Evolutionary conservation across 2,113 vertebrate genomes (phyloP).

Genomic region (Limnothrissa miodon): DNA sequence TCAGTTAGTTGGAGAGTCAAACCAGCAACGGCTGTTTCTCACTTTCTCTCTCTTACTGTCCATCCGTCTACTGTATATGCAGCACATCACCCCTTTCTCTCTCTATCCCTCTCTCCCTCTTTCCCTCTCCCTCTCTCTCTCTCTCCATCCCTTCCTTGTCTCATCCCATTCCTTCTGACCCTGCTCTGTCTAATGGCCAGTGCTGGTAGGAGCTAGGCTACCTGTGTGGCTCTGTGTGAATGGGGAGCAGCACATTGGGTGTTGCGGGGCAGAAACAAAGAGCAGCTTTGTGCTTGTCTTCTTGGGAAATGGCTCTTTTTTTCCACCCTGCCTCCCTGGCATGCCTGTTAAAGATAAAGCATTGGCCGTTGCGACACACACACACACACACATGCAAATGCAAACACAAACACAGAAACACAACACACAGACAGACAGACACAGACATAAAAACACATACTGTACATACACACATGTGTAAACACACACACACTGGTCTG

Average conservation of each 20-base stretch:
- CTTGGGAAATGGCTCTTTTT: slow-evolving; percentile 12
- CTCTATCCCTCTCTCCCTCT: not conserved
- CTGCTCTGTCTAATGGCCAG: not conserved
- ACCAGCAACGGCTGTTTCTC: slow-evolving; percentile 17
- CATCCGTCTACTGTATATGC: slow-evolving; percentile 12
- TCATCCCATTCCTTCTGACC: not conserved
- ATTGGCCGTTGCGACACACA: slow-evolving; percentile 36
- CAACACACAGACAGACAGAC: no score
- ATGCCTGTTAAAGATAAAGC: slow-evolving; percentile 41
- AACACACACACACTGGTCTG: not conserved
- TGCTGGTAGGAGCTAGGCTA: not conserved
- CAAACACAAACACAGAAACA: no score
- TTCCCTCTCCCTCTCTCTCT: not conserved
- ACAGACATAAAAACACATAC: no score
- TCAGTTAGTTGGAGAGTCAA: not conserved
- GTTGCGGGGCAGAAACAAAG: not conserved
- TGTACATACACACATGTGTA: no score
- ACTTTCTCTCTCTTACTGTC: slow-evolving; percentile 28
- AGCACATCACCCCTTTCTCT: not conserved
- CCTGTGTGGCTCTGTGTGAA: not conserved
- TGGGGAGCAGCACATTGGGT: not conserved
- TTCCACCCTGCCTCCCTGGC: slow-evolving; percentile 26
- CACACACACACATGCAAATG: not conserved
- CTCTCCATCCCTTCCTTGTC: not conserved
- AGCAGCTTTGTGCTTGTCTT: not conserved